Evolutionary conservation across 1,140 invertebrate genomes (phyloP), one percentile per base, ranked within the genome.

Genomic region (Lepidurus packardi): DNA sequence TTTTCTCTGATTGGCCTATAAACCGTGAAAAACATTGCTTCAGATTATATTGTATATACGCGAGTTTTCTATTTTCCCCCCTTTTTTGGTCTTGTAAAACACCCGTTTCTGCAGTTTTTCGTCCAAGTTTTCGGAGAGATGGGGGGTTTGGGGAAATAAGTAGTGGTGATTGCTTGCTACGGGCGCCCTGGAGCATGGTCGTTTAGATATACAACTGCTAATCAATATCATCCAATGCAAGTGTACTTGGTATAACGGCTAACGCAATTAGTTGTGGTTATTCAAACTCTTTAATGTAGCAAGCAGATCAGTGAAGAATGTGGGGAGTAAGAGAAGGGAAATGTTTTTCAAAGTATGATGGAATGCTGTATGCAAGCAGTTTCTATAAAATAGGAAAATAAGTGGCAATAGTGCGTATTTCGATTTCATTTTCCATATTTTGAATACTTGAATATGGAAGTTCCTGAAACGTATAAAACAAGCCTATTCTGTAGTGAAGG

Each of bases 1-100:
- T 7, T 65, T 65, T 13, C 53, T 65, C 53, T 65, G 16, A 65
- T 65, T 65, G 53, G 53, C 53, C 53, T 21, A 65, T 21, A 65
- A 65, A 65, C 53, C 16, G 53, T 65, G 53, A 65, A 47, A 47
- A 65, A 65, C 53, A 65, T 16, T 65, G 53, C 53, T 65, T 65
- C 53, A 65, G 53, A 65, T 65, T 65, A 65, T 65, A 65, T 65
- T 65, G 53, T 65, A 65, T 65, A 65, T 65, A 65, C 53, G 53
- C 53, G 21, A 16, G 21, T 65, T 65, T 65, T 16, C 13, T 13
- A 13, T 65, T 65, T 65, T 65, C 21, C 53, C 21, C 53, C 13
- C 6, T 65, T 65, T 65, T 65, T 65, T 65, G 53, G 53, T 65
- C 53, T 65, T 21, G 53, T 65, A 65, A 34, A 65, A n/a, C 47